A percentile compares a stretch with the other conserved stretches of the same genome.
phyloP scores from a whole-genome alignment of 2,888 invertebrate genomes.

The Leptinotarsa tumamoca region DNA sequence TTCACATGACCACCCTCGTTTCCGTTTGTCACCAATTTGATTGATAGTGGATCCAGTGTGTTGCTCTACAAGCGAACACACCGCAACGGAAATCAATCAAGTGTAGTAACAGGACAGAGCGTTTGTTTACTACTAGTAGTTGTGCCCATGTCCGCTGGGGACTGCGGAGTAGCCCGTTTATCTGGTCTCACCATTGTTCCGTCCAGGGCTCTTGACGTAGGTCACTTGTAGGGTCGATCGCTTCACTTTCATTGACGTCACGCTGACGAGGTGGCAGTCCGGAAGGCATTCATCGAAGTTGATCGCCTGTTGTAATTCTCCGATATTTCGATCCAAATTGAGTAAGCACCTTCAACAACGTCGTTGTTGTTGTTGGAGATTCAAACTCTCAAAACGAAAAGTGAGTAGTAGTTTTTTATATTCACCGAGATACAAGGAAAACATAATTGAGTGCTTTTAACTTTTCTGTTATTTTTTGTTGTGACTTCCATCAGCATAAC shows the following conservation, averaged over 20 bases:
- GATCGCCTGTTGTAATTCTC: neutral
- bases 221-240: neutral
- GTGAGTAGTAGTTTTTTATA: too few relatives aligned
- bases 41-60: slow-evolving; percentile 48
- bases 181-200: neutral
- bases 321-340: neutral
- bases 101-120: slow-evolving; percentile 53
- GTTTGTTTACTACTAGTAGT: slow-evolving; percentile 47
- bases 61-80: slow-evolving; percentile 45
- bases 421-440: too few relatives aligned
- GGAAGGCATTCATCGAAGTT: neutral
- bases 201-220: neutral
- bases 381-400: too few relatives aligned
- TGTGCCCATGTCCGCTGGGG: slow-evolving; percentile 46
- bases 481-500: too few relatives aligned
- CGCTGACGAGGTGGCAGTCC: neutral
- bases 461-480: too few relatives aligned
- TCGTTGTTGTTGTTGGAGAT: too few relatives aligned
- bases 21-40: slow-evolving; percentile 53
- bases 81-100: slow-evolving; percentile 57
- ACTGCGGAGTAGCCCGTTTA: slow-evolving; percentile 67
- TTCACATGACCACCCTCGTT: slow-evolving; percentile 41
- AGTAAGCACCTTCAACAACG: too few relatives aligned
- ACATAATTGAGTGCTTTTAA: too few relatives aligned
- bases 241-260: neutral